Base-by-base conservation (phyloP, 2,113 vertebrate species). In the Coptodon bakossiorum region DNA sequence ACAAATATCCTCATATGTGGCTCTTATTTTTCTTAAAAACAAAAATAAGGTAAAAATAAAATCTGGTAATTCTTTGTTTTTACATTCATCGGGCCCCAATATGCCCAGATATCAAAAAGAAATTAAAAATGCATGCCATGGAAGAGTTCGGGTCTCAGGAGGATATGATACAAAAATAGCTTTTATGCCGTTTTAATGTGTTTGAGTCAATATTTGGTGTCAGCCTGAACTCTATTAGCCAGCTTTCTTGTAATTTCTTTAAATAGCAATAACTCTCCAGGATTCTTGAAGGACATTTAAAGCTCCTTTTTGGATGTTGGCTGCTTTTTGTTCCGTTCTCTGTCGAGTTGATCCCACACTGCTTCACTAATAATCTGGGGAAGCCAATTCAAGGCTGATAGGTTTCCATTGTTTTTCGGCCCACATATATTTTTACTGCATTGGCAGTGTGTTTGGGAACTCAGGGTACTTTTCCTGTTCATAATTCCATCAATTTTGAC, bases 191-290 rank as follows among this genome's bases (percentile, higher is more conserved):
- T 73, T 73, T 43, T 45, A 27, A 9, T 45, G 66, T 43, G n/a
- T 9, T 27, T 71, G 7, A 45, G 38, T 73, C 3, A 45, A 45
- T 73, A 73, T 0, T 45, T 73, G 22, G 38, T 73, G 22, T 27
- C 38, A 45, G 22, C 22, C 66, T 71, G 3, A 71, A 43, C 66
- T 71, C 66, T 68, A 2, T 14, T 40, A 71, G 7, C 36, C 61
- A 71, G 1, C 12, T 43, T 43, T 43, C 0, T 43, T 71, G 12
- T 0, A 9, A 71, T 71, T 71, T 71, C 66, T 24, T 16, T 24
- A 71, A 71, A 24, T 14, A 43, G n/a, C 7, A 40, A 40, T 40
- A 9, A 38, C 5, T 43, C 12, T 40, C 36, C 1, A 16, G 36
- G 66, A 40, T 1, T 71, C n/a, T 6, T 71, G 11, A 43, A 43